Evolutionary conservation across 1,140 invertebrate species (phyloP).

Genomic region (Bombus confusus): DNA sequence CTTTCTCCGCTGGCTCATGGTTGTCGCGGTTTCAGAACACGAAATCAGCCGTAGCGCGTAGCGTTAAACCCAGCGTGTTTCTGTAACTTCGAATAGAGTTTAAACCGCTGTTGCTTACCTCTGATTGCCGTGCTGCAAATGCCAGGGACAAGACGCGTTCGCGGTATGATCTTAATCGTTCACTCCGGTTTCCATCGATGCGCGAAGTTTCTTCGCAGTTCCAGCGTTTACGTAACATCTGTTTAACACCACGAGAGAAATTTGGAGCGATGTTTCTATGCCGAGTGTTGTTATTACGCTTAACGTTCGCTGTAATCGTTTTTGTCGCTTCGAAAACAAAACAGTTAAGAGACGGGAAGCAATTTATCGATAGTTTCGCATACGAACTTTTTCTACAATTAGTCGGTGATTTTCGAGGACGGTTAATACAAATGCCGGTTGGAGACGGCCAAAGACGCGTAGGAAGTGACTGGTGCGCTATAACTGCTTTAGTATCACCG

Average conservation of each 20-base stretch:
- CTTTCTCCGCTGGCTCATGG: conserved; percentile 32
- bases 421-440: neutral
- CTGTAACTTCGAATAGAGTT: neutral
- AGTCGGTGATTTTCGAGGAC: neutral
- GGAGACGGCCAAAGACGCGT: conserved; percentile 22
- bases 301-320: neutral
- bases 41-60: conserved; percentile 17
- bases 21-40: conserved; percentile 35
- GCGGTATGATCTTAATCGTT: neutral
- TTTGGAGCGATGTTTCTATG: neutral
- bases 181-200: neutral
- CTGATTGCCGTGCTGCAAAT: neutral
- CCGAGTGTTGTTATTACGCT: neutral
- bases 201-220: neutral
- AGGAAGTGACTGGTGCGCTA: conserved; percentile 58
- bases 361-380: no score
- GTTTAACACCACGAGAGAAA: neutral
- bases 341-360: no score
- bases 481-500: conserved; percentile 59
- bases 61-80: no score
- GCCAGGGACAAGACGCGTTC: neutral
- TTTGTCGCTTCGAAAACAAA: neutral
- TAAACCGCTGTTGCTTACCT: neutral
- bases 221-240: neutral
- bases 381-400: no score